A percentile compares a stretch with the other conserved stretches of the same genome.
Conservation (phyloP, 2,113 vertebrate species). For the Oreochromis spilurus region DNA sequence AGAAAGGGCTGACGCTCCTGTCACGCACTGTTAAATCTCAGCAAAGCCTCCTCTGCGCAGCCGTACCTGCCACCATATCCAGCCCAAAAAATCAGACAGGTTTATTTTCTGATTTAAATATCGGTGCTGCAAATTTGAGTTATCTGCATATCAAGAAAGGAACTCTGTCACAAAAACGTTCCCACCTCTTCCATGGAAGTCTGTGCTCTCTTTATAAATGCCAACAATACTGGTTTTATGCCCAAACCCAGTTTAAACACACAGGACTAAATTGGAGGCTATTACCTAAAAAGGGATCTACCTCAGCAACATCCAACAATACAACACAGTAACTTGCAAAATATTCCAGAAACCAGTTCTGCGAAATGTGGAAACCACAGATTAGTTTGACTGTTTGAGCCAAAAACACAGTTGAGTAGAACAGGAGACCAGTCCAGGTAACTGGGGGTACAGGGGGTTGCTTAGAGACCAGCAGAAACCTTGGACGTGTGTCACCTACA, state of each 20-base stretch:
- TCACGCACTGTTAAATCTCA: neutral
- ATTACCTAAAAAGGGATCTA: fast-evolving
- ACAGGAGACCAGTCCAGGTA: neutral
- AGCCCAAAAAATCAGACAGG: neutral
- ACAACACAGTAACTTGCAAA: neutral
- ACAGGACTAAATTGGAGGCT: neutral
- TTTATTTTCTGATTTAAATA: neutral
- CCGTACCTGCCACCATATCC: fast-evolving
- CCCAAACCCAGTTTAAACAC: neutral
- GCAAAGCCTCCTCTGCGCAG: fast-evolving
- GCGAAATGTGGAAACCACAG: neutral
- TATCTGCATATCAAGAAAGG: neutral
- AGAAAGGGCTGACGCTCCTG: neutral
- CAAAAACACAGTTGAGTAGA: neutral
- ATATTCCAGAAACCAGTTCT: neutral
- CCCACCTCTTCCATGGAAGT: fast-evolving
- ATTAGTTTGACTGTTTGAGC: fast-evolving
- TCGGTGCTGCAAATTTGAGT: neutral
- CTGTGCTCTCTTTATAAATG: neutral
- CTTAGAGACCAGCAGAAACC: neutral
- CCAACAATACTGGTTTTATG: fast-evolving
- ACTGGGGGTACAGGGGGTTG: neutral
- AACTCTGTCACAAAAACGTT: fast-evolving
- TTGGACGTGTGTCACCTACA: neutral
- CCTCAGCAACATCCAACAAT: neutral